Evolutionary conservation across 2,113 vertebrate species (phyloP).

Genomic region (Pogona vitticeps): DNA sequence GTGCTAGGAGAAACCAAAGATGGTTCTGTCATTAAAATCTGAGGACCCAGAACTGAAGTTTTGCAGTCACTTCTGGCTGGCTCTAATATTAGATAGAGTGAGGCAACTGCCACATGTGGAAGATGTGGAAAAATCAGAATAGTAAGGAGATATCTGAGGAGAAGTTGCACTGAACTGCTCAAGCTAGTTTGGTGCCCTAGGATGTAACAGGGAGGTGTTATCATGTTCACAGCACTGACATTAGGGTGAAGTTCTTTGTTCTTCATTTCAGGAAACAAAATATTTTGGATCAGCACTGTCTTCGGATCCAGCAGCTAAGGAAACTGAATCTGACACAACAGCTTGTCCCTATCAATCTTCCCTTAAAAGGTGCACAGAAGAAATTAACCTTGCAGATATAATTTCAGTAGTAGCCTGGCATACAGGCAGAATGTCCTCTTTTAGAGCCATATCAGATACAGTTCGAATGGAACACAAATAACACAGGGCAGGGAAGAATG

Average conservation of each 20-base stretch:
- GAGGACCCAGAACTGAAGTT: background rate
- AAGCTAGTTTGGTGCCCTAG: background rate
- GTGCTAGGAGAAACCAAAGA: background rate
- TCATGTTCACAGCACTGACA: background rate
- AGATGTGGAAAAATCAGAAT: background rate
- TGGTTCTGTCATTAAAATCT: background rate
- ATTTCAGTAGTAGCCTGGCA: background rate
- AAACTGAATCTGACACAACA: background rate
- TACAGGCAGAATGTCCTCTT: background rate
- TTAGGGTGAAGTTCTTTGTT: background rate
- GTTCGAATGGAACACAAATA: background rate
- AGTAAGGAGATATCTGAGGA: background rate
- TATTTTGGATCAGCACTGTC: background rate
- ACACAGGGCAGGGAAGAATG: background rate
- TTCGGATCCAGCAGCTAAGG: background rate
- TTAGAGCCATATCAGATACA: background rate
- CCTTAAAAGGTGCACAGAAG: background rate
- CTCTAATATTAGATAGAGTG: background rate
- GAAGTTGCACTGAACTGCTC: background rate
- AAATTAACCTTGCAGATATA: background rate
- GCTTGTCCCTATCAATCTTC: background rate
- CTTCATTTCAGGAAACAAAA: background rate
- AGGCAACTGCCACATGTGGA: background rate
- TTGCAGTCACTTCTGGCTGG: background rate
- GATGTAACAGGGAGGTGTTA: background rate